Conservation (phyloP, 2,113 vertebrate genomes). For the Chloropsis cyanopogon region DNA sequence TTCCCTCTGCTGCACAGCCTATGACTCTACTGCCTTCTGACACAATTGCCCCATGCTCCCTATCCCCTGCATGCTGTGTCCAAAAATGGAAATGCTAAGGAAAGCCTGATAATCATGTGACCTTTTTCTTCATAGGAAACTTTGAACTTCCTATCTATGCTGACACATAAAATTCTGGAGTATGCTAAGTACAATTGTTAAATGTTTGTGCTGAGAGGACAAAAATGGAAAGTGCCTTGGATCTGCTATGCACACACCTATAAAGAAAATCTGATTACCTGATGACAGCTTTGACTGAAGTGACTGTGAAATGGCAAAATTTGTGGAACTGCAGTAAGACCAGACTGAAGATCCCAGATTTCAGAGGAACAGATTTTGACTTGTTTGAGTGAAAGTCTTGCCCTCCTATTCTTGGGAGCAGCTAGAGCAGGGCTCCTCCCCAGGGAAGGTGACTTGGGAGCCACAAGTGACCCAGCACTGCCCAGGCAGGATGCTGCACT, state of each 20-base stretch:
- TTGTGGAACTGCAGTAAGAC: background rate
- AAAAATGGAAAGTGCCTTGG: background rate
- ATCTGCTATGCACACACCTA: background rate
- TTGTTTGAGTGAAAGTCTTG: background rate
- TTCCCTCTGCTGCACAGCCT: background rate
- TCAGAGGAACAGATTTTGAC: background rate
- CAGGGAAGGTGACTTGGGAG: background rate
- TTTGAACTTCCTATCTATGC: background rate
- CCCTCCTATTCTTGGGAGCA: background rate
- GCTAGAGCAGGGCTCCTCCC: background rate
- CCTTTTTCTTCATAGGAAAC: background rate
- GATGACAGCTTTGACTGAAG: background rate
- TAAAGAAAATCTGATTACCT: background rate
- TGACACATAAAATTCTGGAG: background rate
- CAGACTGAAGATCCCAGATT: background rate
- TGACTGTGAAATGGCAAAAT: background rate
- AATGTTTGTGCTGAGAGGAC: background rate
- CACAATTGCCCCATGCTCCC: background rate
- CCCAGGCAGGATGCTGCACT: background rate
- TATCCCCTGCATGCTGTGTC: background rate
- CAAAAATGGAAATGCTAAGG: background rate
- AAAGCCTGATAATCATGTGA: background rate
- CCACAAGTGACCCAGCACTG: background rate
- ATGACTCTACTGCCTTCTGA: background rate
- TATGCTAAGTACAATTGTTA: background rate